Base-by-base conservation (phyloP, 92 coral and sea anemone species). In the Epizoanthus fatuus region DNA sequence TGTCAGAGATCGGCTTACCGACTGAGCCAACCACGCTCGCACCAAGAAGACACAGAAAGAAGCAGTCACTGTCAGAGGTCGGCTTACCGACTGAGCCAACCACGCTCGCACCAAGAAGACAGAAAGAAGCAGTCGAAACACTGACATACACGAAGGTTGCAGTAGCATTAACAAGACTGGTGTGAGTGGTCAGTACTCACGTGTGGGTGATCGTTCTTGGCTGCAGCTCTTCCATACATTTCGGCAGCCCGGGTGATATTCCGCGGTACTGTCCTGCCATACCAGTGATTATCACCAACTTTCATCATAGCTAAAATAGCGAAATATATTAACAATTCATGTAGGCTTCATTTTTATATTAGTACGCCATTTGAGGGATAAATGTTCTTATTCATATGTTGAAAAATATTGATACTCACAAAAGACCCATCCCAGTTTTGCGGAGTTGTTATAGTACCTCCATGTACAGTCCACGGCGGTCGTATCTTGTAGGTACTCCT, bases 251-350 rank as follows among this genome's bases (percentile, higher is more conserved):
- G 83, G 32, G 98, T 89, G 17, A 94, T 84, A 86, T 95, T 91
- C 25, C 72, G 89, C 38, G 95, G 91, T 52, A 87, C 93, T 22
- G 88, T 85, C 75, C 75, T 91, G 39, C 99, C 99, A 74, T 97
- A 97, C 99, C 99, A 97, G 79, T 93, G 90, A 79, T 93, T 95
- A 66, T 97, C 99, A 57, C 99, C 99, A 14, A 95, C 93, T 72
- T 97, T 97, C 9, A 97, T 80, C 94, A 95, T 92, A 47, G 99
- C 98, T 97, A 75, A 62, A 20, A 86, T 17, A 38, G 72, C 25
- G 16, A 52, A 16, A 49, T 49, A 49, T 7, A 8, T 10, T 2
- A 49, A 5, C 9, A 49, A 10, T 49, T 5, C 10, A 47, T 7
- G 10, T 63, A 63, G 38, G 15, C 4, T 63, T 20, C 29, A 0